Evolutionary conservation across 1,140 invertebrate species (phyloP).

Genomic region (Drosophila sechellia): DNA sequence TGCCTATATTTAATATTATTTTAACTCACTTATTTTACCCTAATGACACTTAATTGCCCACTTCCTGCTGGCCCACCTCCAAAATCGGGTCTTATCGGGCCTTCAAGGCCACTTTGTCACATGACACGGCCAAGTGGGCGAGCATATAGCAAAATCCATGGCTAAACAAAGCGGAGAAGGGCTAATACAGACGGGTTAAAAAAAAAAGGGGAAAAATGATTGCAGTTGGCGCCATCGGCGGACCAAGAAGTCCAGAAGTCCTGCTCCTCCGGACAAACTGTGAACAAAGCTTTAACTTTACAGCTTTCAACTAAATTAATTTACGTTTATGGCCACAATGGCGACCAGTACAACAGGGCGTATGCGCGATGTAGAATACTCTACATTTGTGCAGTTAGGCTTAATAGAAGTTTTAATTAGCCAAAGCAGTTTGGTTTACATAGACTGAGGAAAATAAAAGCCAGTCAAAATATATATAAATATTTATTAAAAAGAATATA

Average conservation of each 20-base stretch:
- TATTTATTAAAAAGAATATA: too few relatives aligned
- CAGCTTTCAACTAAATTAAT: constrained; percentile 84
- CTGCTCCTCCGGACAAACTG: constrained; percentile 29
- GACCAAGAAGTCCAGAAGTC: constrained; percentile 50
- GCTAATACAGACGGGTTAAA: background rate
- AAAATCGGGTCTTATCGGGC: constrained; percentile 57
- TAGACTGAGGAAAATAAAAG: too few relatives aligned
- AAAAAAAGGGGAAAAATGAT: background rate
- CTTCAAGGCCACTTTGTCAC: constrained; percentile 72
- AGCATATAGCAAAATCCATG: constrained; percentile 53
- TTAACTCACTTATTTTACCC: constrained; percentile 60
- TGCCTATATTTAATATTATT: constrained; percentile 51
- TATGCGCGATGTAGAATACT: constrained; percentile 9
- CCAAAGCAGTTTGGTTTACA: too few relatives aligned
- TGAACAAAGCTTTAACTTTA: constrained; percentile 83
- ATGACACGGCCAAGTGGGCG: constrained; percentile 63
- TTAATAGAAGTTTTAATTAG: too few relatives aligned
- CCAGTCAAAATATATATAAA: too few relatives aligned
- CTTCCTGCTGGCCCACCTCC: constrained; percentile 52
- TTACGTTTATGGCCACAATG: constrained; percentile 75
- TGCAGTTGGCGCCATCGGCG: constrained; percentile 52
- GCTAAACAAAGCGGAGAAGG: constrained; percentile 18
- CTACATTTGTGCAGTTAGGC: background rate
- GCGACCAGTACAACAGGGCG: constrained; percentile 24
- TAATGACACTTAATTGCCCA: constrained; percentile 70